phyloP scores from a whole-genome alignment of 1,140 invertebrate genomes.

The Meteorus sp. region DNA sequence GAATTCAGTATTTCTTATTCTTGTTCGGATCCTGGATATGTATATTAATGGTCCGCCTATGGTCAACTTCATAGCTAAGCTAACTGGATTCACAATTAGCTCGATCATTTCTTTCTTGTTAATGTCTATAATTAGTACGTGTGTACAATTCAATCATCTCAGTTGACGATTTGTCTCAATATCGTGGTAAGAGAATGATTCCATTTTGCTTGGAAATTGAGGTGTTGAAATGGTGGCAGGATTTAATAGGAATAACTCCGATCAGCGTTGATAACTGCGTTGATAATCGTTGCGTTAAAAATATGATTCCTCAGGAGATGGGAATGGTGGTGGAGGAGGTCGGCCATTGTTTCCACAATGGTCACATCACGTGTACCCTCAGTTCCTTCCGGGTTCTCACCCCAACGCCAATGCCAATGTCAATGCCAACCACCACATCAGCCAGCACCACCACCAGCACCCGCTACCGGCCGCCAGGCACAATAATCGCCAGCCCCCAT shows the following conservation, averaged over 20 bases:
- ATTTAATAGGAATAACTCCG: conserved; percentile 24
- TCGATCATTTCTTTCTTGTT: too few species aligned
- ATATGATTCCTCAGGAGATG: conserved; percentile 58
- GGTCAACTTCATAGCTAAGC: too few species aligned
- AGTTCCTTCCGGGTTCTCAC: conserved; percentile 86
- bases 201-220: too few species aligned
- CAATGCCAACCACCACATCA: conserved; percentile 58
- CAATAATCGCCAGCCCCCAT: conserved; percentile 53
- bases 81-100: too few species aligned
- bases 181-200: too few species aligned
- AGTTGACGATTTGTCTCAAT: too few species aligned
- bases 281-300: conserved; percentile 42
- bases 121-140: too few species aligned
- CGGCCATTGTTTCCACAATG: conserved; percentile 87
- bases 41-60: too few species aligned
- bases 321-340: conserved; percentile 58
- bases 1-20: too few species aligned
- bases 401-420: conserved; percentile 67
- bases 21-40: too few species aligned
- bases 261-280: conserved; percentile 25
- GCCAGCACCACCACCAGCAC: conserved; percentile 62
- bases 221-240: too few species aligned
- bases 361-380: conserved; percentile 89
- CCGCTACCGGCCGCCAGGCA: conserved; percentile 57
- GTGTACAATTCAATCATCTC: too few species aligned